Percentiles rank a stretch among this genome's conserved stretches.
phyloP scores from a whole-genome alignment of 2,797 vertebrate species.

The Amblyraja radiata region DNA sequence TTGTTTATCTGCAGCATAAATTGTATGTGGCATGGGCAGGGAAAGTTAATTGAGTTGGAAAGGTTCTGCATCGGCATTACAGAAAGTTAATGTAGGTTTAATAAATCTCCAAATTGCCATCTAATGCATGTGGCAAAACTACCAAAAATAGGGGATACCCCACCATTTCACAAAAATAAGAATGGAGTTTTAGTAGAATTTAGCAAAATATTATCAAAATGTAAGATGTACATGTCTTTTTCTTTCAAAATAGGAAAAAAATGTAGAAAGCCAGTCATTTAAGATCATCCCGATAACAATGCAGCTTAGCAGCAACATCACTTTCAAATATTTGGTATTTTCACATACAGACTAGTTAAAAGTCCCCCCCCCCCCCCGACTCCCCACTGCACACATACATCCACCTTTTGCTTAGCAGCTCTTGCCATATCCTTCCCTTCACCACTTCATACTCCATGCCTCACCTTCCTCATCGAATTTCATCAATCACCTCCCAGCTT shows the following conservation, averaged over 20 bases:
- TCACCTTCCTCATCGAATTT: too few species aligned
- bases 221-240: too few species aligned
- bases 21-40: not conserved
- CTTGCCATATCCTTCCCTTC: too few species aligned
- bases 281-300: too few species aligned
- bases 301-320: not conserved
- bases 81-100: constrained; percentile 27
- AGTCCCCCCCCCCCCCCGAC: too few species aligned
- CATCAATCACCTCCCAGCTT: too few species aligned
- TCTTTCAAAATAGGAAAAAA: too few species aligned
- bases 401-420: too few species aligned
- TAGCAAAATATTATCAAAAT: not conserved
- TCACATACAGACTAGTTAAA: not conserved
- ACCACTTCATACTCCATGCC: too few species aligned
- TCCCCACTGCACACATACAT: too few species aligned
- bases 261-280: not conserved
- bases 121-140: constrained; percentile 8
- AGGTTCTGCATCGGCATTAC: constrained; percentile 1
- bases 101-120: constrained; percentile 11
- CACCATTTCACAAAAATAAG: not conserved
- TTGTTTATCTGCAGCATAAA: constrained; percentile 26
- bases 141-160: not conserved
- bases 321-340: not conserved
- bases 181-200: not conserved
- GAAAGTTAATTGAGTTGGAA: constrained; percentile 21